These are phyloP conservation scores for Drosophila bunnanda DNA, from an alignment of 2,888 invertebrate species.

Conservation along the genomic window DNA sequence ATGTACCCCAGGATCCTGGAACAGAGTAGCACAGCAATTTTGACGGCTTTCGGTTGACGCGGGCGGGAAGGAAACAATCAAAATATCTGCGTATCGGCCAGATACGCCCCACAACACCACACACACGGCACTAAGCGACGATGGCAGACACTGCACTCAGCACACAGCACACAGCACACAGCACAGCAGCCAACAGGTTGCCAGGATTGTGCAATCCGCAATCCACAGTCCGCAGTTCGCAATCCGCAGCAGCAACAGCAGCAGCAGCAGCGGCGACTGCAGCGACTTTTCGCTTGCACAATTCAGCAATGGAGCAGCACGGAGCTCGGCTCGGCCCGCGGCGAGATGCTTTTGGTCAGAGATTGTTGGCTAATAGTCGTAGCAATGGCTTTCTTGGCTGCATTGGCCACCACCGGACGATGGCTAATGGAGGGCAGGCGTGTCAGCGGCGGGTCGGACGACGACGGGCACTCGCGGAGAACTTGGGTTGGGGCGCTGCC, in stretches of 20 bases:
- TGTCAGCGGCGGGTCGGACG: constrained; percentile 35
- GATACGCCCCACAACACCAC: constrained; percentile 41
- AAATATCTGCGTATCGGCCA: constrained; percentile 35
- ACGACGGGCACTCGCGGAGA: constrained; percentile 26
- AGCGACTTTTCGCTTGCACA: constrained; percentile 63
- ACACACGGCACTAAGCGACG: constrained; percentile 22
- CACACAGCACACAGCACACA: constrained; percentile 1
- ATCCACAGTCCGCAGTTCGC: constrained; percentile 55
- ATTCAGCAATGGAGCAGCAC: constrained; percentile 45
- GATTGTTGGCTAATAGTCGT: constrained; percentile 66
- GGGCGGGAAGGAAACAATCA: constrained; percentile 43
- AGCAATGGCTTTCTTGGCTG: constrained; percentile 51
- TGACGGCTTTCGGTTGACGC: constrained; percentile 78
- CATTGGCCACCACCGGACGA: constrained; percentile 49
- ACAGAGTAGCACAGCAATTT: constrained; percentile 85
- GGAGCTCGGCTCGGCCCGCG: constrained; percentile 18
- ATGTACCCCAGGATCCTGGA: constrained; percentile 87
- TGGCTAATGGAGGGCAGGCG: constrained; percentile 43
- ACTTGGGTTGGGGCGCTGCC: constrained; percentile 55
- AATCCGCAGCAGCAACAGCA: constrained; percentile 40
- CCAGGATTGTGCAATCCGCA: constrained; percentile 79
- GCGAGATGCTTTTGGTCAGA: constrained; percentile 56
- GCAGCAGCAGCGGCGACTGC: constrained; percentile 35
- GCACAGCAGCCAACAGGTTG: constrained; percentile 64
- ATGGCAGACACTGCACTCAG: constrained; percentile 11